Conservation (phyloP, 2,888 invertebrate genomes). For the Acholoe squamosa region DNA sequence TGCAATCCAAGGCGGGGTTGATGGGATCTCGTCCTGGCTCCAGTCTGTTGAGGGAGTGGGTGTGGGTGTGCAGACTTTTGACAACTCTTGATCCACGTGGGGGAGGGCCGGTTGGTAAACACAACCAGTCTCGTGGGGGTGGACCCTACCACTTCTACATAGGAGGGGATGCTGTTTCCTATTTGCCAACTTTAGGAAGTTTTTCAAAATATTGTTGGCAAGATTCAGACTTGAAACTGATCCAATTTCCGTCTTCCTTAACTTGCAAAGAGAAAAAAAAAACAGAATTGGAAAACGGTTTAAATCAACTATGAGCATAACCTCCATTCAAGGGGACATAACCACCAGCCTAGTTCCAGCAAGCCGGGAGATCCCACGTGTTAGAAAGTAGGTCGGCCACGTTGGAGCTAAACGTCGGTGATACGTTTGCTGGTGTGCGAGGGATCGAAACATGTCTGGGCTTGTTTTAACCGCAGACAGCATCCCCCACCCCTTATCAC, state of each 20-base stretch:
- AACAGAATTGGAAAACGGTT: too few relatives aligned
- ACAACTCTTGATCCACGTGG: constrained; percentile 24
- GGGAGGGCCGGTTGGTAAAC: constrained; percentile 29
- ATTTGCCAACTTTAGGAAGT: too few relatives aligned
- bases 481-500: not conserved
- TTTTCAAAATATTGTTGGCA: too few relatives aligned
- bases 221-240: too few relatives aligned
- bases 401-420: not conserved
- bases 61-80: constrained; percentile 11
- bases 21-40: too few relatives aligned
- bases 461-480: constrained; percentile 19
- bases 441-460: not conserved
- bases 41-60: too few relatives aligned
- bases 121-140: not conserved
- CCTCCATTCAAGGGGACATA: not conserved
- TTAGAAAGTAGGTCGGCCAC: not conserved
- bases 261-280: too few relatives aligned
- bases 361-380: not conserved
- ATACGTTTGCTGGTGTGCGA: not conserved
- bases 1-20: too few relatives aligned
- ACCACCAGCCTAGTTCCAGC: not conserved
- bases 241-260: too few relatives aligned
- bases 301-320: not conserved
- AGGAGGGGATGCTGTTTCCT: not conserved
- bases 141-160: not conserved